Conservation (phyloP, 2,888 invertebrate species). For the Melipona bicolor region DNA sequence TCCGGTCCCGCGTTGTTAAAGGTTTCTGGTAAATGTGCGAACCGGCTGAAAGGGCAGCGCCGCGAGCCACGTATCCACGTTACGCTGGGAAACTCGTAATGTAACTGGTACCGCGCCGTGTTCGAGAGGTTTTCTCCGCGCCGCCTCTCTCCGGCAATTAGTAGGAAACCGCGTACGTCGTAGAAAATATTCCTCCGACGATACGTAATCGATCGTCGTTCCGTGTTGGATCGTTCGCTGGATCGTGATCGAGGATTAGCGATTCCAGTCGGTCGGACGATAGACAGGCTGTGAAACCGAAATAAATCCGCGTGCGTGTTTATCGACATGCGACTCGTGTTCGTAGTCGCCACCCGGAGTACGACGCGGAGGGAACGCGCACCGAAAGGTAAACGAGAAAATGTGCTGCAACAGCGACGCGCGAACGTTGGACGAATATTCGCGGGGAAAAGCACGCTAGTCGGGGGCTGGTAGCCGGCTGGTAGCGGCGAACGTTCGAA, state of each 20-base stretch:
- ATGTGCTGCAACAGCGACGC: not conserved
- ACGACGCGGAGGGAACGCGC: not conserved
- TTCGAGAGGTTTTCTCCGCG: slow-evolving; percentile 36
- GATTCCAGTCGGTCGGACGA: not conserved
- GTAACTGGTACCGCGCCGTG: slow-evolving; percentile 57
- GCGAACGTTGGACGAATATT: slow-evolving; percentile 15
- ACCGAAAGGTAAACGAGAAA: not conserved
- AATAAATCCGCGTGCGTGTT: slow-evolving; percentile 63
- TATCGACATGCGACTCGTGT: slow-evolving; percentile 64
- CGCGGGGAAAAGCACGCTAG: not conserved
- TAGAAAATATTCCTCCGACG: slow-evolving; percentile 20
- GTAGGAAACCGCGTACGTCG: not conserved
- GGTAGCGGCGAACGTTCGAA: not conserved
- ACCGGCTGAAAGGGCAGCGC: slow-evolving; percentile 60
- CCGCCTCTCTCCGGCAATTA: slow-evolving; percentile 57
- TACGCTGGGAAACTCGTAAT: slow-evolving; percentile 67
- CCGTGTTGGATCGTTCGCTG: not conserved
- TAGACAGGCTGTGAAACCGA: slow-evolving; percentile 41
- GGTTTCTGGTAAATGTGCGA: slow-evolving; percentile 42
- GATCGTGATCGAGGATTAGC: not conserved
- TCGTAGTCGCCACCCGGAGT: not conserved
- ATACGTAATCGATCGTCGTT: slow-evolving; percentile 47
- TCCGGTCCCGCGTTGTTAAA: slow-evolving; percentile 44
- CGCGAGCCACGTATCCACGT: slow-evolving; percentile 50
- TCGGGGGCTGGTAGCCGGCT: not conserved